Base-by-base conservation (phyloP, 2,113 vertebrate genomes). In the Pheucticus melanocephalus region DNA sequence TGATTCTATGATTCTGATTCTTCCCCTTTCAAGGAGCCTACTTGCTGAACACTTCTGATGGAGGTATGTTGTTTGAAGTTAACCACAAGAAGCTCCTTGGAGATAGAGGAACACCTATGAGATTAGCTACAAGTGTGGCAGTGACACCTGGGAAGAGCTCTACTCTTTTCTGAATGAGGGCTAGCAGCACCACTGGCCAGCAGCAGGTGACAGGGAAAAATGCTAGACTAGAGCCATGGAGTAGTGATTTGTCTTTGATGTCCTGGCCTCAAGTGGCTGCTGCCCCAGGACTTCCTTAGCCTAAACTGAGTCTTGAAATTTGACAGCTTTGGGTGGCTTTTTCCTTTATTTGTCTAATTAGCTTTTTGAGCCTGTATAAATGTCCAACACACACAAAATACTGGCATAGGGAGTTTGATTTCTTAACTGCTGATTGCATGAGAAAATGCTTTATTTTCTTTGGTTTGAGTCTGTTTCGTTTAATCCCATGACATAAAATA, bases 111-210 rank as follows among this genome's bases (percentile, higher is more conserved):
- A 42, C 21, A 47, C 56, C 27, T 4, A 1, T 42, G 45, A 65
- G 72, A 45, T 78, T 13, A 8, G 5, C 7, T 56, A 31, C 0
- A 5, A 70, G 44, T 65, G 48, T 1, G 0, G 27, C 31, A 5
- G 60, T 54, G 35, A 47, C 12, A 28, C 10, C 25, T 79, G 45
- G 27, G 33, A 88, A 77, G 40, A 39, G 5, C 17, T 69, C 24
- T 37, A 1, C 33, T 47, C 22, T 65, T 16, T 35, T 61, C 47
- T 25, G 65, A 75, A n/a, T 2, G 30, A 37, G 40, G 27, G 15
- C 48, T 56, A 14, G 27, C 37, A 76, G n/a, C 5, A 6, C 6
- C 54, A 19, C 76, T 65, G 63, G 13, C 25, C 51, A 70, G 10
- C 35, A 94, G 69, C 22, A 68, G 30, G 15, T 16, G 28, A 56